phyloP scores from a whole-genome alignment of 2,113 vertebrate species.

The Caloenas nicobarica region DNA sequence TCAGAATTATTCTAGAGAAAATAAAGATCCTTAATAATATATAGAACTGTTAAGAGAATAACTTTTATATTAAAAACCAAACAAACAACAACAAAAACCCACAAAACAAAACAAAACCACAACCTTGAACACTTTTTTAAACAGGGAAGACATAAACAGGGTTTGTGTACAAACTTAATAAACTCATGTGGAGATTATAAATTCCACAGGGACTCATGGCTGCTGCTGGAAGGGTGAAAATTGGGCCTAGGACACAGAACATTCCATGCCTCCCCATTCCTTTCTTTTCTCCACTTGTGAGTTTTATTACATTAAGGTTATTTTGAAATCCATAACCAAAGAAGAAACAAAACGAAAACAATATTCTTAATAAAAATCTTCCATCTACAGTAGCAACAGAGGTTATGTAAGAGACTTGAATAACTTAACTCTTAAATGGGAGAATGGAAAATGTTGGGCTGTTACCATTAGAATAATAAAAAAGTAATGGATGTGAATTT shows the following conservation, averaged over 20 bases:
- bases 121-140: not conserved
- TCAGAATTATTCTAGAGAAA: conserved; percentile 2
- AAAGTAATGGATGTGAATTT: not conserved
- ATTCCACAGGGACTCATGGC: not conserved
- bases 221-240: not conserved
- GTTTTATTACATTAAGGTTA: not conserved
- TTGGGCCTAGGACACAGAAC: not conserved
- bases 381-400: not conserved
- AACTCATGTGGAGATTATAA: not conserved
- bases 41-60: not conserved
- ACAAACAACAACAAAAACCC: not conserved
- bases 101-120: not conserved
- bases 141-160: not conserved
- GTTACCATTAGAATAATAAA: not conserved
- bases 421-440: not conserved
- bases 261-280: no score
- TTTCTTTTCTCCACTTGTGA: not conserved
- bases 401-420: not conserved
- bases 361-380: not conserved
- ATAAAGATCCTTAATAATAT: not conserved
- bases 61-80: not conserved
- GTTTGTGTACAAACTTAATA: not conserved
- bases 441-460: not conserved
- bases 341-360: not conserved
- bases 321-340: not conserved